These are phyloP conservation scores for Crematogaster levior DNA, from an alignment of 2,888 invertebrate species.

Conservation along the genomic window DNA sequence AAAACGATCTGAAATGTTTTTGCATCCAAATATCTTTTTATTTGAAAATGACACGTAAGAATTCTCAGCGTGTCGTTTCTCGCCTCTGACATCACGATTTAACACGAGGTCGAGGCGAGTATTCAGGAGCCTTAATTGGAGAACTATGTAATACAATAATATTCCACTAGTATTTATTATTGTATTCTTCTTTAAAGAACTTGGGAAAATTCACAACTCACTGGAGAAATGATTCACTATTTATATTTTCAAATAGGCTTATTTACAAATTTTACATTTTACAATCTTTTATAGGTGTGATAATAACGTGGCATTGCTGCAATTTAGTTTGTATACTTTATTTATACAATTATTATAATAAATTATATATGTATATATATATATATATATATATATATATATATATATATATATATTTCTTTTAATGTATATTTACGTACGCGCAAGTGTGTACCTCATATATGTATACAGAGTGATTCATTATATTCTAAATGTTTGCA, in stretches of 20 bases:
- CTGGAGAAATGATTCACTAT: slow-evolving; percentile 47
- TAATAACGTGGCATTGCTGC: slow-evolving; percentile 69
- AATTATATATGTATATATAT: slow-evolving; percentile 77
- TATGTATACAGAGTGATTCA: slow-evolving; percentile 35
- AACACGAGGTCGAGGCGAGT: too few relatives aligned
- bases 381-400: slow-evolving; percentile 75
- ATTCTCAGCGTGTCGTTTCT: too few relatives aligned
- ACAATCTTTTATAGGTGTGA: slow-evolving; percentile 68
- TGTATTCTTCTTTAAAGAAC: neutral
- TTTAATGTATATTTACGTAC: slow-evolving; percentile 68
- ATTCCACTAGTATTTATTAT: neutral
- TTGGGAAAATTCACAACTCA: slow-evolving; percentile 52
- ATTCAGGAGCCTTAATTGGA: too few relatives aligned
- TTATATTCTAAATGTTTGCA: neutral
- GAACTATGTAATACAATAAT: slow-evolving; percentile 1
- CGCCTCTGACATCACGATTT: too few relatives aligned
- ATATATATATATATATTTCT: slow-evolving; percentile 72
- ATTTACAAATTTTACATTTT: slow-evolving; percentile 69
- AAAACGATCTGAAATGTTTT: too few relatives aligned
- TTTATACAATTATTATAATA: slow-evolving; percentile 81
- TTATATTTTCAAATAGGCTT: slow-evolving; percentile 62
- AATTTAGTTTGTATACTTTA: slow-evolving; percentile 78
- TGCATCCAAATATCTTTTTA: too few relatives aligned
- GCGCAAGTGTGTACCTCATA: slow-evolving; percentile 62
- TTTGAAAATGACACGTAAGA: too few relatives aligned